These are phyloP conservation scores for Hydrolagus colliei DNA, from an alignment of 2,797 vertebrate genomes.

Conservation along the genomic window DNA sequence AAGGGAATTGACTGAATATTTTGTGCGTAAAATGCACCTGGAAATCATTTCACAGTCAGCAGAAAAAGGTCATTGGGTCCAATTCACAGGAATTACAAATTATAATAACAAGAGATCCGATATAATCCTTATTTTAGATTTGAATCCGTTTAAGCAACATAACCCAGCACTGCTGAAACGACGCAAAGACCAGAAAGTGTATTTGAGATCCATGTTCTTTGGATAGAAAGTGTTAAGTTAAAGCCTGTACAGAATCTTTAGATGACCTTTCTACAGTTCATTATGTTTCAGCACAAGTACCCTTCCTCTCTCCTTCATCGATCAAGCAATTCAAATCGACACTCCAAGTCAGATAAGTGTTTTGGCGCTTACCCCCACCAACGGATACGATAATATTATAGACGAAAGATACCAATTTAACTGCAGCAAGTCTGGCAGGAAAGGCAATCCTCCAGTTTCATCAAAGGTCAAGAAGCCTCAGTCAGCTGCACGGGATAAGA, in stretches of 20 bases:
- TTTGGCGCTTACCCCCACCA: not conserved
- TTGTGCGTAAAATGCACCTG: no score
- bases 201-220: not conserved
- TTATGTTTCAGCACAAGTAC: not conserved
- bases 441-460: not conserved
- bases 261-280: not conserved
- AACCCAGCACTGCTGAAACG: not conserved
- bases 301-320: not conserved
- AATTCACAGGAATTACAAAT: not conserved
- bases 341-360: not conserved
- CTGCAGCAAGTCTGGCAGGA: not conserved
- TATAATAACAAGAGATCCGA: not conserved
- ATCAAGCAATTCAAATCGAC: not conserved
- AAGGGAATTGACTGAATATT: no score
- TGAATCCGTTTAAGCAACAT: not conserved
- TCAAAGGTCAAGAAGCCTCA: not conserved
- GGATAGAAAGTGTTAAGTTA: not conserved
- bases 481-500: not conserved
- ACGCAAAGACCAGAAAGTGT: not conserved
- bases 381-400: not conserved
- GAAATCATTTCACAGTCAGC: no score
- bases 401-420: not conserved
- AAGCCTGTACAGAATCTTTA: not conserved
- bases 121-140: not conserved
- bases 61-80: no score